Percentiles rank a stretch among this genome's conserved stretches.
Evolutionary conservation across 2,888 invertebrate species (phyloP).

Genomic region (Erynnis tages): DNA sequence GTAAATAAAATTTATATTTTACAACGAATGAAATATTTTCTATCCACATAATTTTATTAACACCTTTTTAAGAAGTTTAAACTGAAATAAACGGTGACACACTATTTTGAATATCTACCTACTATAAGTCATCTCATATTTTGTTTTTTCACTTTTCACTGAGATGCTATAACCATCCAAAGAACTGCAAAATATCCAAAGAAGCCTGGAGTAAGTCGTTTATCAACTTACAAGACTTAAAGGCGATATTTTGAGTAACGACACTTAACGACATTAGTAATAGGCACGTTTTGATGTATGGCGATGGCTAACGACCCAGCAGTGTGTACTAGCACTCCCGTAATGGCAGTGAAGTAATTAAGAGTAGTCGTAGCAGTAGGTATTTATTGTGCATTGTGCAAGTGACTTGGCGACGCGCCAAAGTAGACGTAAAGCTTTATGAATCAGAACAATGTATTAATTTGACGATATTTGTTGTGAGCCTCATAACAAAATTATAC

Average conservation of each 20-base stretch:
- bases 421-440: slow-evolving; percentile 63
- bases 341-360: slow-evolving; percentile 72
- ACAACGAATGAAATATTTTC: too few relatives aligned
- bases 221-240: neutral
- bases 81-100: too few relatives aligned
- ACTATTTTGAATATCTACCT: too few relatives aligned
- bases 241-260: slow-evolving; percentile 12
- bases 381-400: slow-evolving; percentile 74
- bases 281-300: slow-evolving; percentile 23
- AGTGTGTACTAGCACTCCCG: slow-evolving; percentile 42
- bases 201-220: neutral
- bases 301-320: slow-evolving; percentile 18
- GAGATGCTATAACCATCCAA: neutral
- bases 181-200: neutral
- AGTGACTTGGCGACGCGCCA: slow-evolving; percentile 65
- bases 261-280: slow-evolving; percentile 10
- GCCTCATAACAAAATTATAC: slow-evolving; percentile 47
- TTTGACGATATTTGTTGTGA: slow-evolving; percentile 57
- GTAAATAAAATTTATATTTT: too few relatives aligned
- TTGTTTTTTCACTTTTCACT: too few relatives aligned
- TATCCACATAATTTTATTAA: too few relatives aligned
- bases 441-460: slow-evolving; percentile 67
- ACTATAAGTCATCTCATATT: too few relatives aligned
- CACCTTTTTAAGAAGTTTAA: too few relatives aligned
- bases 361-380: slow-evolving; percentile 64